Conservation (phyloP, 2,113 vertebrate genomes). For the Labeo rohita region DNA sequence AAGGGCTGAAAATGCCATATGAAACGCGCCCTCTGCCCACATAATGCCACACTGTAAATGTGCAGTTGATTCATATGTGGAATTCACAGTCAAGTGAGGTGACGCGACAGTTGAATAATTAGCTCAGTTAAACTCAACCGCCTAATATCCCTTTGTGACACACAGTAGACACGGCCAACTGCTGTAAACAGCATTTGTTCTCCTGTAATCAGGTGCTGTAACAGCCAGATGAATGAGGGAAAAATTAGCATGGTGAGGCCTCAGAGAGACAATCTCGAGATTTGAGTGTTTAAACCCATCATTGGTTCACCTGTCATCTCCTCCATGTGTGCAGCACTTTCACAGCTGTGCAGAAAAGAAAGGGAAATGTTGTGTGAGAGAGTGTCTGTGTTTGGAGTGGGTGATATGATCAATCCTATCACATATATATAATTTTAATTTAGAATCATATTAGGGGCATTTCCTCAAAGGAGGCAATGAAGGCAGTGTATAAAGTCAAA, state of each 20-base stretch:
- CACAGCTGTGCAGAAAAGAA: neutral
- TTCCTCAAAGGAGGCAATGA: too few species aligned
- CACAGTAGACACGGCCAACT: constrained; percentile 34
- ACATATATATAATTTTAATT: too few species aligned
- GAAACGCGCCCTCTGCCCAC: neutral
- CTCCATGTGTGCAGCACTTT: neutral
- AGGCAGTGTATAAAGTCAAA: too few species aligned
- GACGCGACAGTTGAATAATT: constrained; percentile 55
- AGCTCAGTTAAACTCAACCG: constrained; percentile 52
- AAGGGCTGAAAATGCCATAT: constrained; percentile 5
- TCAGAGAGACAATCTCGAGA: constrained; percentile 12
- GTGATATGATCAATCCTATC: too few species aligned
- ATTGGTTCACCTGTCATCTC: constrained; percentile 27
- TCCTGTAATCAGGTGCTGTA: constrained; percentile 26
- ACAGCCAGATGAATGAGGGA: constrained; percentile 3
- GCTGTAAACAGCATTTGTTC: constrained; percentile 30
- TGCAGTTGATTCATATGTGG: constrained; percentile 53
- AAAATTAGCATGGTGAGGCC: constrained; percentile 20
- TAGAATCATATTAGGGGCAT: too few species aligned
- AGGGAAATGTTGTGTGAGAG: neutral
- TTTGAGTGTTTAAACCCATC: constrained; percentile 17
- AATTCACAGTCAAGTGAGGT: constrained; percentile 54
- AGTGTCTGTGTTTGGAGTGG: constrained; percentile 17
- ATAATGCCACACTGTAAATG: constrained; percentile 40
- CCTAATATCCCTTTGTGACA: constrained; percentile 54